These are phyloP conservation scores for Suillia variegata DNA, from an alignment of 2,888 invertebrate species.

Conservation along the genomic window DNA sequence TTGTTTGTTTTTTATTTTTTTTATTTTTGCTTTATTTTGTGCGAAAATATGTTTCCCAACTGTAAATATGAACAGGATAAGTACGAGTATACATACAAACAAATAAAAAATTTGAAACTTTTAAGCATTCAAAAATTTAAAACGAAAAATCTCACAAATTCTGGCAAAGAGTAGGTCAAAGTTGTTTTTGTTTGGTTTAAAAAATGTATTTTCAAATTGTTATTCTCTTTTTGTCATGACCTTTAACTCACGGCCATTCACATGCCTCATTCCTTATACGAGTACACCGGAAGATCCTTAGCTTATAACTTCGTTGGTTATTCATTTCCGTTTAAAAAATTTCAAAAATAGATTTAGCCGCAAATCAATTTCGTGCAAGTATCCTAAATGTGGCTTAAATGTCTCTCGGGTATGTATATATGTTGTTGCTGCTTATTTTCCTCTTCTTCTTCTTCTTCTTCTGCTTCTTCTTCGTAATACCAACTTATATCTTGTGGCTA, in stretches of 20 bases:
- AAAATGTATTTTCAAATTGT: slow-evolving; percentile 7
- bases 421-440: no score
- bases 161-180: not conserved
- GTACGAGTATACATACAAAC: not conserved
- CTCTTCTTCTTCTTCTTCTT: no score
- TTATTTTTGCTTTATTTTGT: not conserved
- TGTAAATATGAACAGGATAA: not conserved
- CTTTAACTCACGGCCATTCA: no score
- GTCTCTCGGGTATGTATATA: no score
- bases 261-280: no score
- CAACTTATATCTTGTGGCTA: not conserved
- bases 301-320: slow-evolving; percentile 1
- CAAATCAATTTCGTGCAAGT: not conserved
- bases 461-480: not conserved
- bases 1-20: not conserved
- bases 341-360: not conserved
- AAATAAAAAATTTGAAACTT: not conserved
- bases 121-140: no score
- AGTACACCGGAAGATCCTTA: no score
- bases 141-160: no score
- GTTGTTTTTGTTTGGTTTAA: not conserved
- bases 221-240: no score
- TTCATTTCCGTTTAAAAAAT: no score
- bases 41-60: not conserved
- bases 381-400: not conserved